phyloP scores from a whole-genome alignment of 2,888 invertebrate genomes.

The Hofmannophila pseudospretella region DNA sequence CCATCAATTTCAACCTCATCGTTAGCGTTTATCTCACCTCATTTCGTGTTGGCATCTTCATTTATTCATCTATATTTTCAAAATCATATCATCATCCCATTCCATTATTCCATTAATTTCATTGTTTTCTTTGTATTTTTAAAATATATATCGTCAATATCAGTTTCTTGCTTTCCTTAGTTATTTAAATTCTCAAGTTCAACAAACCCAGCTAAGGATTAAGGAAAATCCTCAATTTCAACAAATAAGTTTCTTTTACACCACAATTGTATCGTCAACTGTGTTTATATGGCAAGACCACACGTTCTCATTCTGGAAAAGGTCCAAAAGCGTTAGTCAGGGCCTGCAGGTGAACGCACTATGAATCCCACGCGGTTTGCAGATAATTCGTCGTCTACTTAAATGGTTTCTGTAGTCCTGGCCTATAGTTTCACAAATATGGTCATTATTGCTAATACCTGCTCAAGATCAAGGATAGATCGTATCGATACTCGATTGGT shows the following conservation, averaged over 20 bases:
- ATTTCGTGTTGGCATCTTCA: too few relatives aligned
- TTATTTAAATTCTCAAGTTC: too few relatives aligned
- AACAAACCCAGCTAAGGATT: too few relatives aligned
- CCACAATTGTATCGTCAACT: constrained; percentile 3
- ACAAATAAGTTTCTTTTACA: background rate
- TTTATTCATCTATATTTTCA: too few relatives aligned
- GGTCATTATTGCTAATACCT: constrained; percentile 34
- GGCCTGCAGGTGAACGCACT: constrained; percentile 57
- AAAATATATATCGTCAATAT: too few relatives aligned
- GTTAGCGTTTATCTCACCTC: too few relatives aligned
- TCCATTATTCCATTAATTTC: too few relatives aligned
- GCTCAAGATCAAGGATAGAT: constrained; percentile 34
- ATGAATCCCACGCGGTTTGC: constrained; percentile 47
- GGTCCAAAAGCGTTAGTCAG: constrained; percentile 56
- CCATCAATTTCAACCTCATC: too few relatives aligned
- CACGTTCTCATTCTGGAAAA: constrained; percentile 55
- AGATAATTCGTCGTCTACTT: constrained; percentile 20
- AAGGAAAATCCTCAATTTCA: too few relatives aligned
- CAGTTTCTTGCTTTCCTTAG: too few relatives aligned
- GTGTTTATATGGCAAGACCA: constrained; percentile 12
- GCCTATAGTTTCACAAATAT: constrained; percentile 29
- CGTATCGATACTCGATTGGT: background rate
- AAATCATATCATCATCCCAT: too few relatives aligned
- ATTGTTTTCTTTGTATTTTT: too few relatives aligned
- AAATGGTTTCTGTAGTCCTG: constrained; percentile 26